A percentile compares a stretch with the other conserved stretches of the same genome.
Conservation (phyloP, 1,140 invertebrate species). For the Pogonus chalceus region DNA sequence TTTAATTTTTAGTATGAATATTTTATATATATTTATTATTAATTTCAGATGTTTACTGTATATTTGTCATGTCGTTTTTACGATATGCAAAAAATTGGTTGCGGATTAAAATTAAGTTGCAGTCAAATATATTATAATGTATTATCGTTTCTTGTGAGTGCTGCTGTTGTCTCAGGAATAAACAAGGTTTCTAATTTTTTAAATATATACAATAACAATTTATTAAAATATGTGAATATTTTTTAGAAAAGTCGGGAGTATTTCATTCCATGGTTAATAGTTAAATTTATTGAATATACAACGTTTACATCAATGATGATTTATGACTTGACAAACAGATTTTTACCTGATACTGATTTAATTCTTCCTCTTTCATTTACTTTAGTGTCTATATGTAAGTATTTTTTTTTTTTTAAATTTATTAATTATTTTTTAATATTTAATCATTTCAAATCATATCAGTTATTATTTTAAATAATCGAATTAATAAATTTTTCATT, state of each 20-base stretch:
- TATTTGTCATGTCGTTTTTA: background rate
- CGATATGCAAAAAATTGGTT: background rate
- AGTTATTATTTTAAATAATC: too few relatives aligned
- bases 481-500: too few relatives aligned
- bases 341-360: background rate
- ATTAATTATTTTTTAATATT: too few relatives aligned
- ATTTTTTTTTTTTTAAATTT: too few relatives aligned
- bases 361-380: background rate
- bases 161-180: background rate
- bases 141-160: background rate
- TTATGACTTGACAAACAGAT: background rate
- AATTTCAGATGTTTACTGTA: background rate
- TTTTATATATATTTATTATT: background rate
- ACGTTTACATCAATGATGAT: background rate
- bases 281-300: background rate
- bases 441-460: too few relatives aligned
- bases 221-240: background rate
- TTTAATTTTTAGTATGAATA: background rate
- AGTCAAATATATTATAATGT: constrained; percentile 1
- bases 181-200: background rate
- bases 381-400: background rate
- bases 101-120: background rate
- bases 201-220: background rate
- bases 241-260: background rate
- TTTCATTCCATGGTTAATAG: background rate